These are phyloP conservation scores for Enteromius mattozi DNA, from an alignment of 2,797 vertebrate genomes.

Conservation along the genomic window DNA sequence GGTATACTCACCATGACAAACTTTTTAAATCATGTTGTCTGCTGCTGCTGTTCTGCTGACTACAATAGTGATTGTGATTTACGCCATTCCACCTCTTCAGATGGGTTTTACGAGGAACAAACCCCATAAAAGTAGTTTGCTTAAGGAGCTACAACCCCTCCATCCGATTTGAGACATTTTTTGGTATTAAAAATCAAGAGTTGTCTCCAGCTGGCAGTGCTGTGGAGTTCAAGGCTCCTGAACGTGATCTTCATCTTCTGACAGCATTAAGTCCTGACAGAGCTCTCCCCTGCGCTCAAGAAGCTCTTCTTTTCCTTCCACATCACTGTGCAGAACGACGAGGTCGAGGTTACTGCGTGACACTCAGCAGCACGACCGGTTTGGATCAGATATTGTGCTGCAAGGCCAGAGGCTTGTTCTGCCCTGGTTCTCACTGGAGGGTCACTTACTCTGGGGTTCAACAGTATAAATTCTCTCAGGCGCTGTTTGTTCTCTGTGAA, in stretches of 20 bases:
- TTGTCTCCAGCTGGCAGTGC: not conserved
- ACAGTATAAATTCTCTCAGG: not conserved
- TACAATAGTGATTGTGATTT: not conserved
- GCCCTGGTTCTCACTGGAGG: constrained; percentile 16
- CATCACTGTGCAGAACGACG: not conserved
- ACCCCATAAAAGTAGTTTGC: not conserved
- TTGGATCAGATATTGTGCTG: constrained; percentile 28
- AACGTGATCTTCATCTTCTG: not conserved
- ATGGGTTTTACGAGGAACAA: not conserved
- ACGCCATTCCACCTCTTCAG: not conserved
- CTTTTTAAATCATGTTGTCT: not conserved
- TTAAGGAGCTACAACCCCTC: not conserved
- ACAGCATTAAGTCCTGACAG: not conserved
- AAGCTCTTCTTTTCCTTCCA: constrained; percentile 3
- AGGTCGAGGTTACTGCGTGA: constrained; percentile 5
- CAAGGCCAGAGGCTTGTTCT: constrained; percentile 22
- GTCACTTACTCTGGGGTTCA: constrained; percentile 20
- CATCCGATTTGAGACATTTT: not conserved
- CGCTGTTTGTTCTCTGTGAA: constrained; percentile 8
- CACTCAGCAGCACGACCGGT: constrained; percentile 6
- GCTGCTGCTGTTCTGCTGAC: not conserved
- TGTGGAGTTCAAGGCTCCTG: not conserved
- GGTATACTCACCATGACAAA: not conserved
- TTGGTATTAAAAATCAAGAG: not conserved
- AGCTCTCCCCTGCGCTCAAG: not conserved